These are phyloP conservation scores for Gavialis gangeticus DNA, from an alignment of 2,113 vertebrate species.

Conservation along the genomic window DNA sequence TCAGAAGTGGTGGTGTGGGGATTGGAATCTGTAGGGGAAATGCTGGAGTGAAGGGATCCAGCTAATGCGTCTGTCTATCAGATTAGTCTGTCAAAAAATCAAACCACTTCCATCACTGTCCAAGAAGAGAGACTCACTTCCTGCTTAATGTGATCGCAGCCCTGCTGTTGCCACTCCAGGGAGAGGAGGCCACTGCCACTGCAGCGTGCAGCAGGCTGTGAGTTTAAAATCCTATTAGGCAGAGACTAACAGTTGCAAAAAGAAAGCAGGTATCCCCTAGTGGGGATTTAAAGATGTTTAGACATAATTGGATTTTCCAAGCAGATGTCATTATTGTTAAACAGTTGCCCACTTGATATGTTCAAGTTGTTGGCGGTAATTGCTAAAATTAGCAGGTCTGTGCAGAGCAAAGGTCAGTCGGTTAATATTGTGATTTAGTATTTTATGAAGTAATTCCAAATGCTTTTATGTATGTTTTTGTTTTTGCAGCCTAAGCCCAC, in stretches of 20 bases:
- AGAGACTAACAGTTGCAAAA: slow-evolving; percentile 89
- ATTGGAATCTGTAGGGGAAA: background rate
- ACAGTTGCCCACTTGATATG: slow-evolving; percentile 88
- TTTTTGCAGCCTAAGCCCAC: slow-evolving; percentile 70
- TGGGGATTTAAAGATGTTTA: slow-evolving; percentile 86
- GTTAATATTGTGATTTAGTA: slow-evolving; percentile 83
- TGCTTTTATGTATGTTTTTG: slow-evolving; percentile 73
- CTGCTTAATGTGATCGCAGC: slow-evolving; percentile 63
- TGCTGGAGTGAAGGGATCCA: background rate
- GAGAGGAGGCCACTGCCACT: slow-evolving; percentile 58
- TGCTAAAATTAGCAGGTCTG: slow-evolving; percentile 91
- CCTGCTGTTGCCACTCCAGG: slow-evolving; percentile 66
- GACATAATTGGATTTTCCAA: slow-evolving; percentile 88
- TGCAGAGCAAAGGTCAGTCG: slow-evolving; percentile 87
- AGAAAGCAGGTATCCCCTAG: slow-evolving; percentile 87
- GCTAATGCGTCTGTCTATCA: slow-evolving; percentile 66
- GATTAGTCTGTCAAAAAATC: slow-evolving; percentile 67
- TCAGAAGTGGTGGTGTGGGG: accelerated
- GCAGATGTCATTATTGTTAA: slow-evolving; percentile 91
- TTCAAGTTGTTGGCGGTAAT: slow-evolving; percentile 88
- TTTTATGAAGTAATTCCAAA: slow-evolving; percentile 82
- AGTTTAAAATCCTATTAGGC: slow-evolving; percentile 90
- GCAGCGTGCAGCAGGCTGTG: slow-evolving; percentile 70
- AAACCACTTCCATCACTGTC: slow-evolving; percentile 76
- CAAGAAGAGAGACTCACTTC: slow-evolving; percentile 6